Base-by-base conservation (phyloP, 1,140 invertebrate species). In the Solen grandis region DNA sequence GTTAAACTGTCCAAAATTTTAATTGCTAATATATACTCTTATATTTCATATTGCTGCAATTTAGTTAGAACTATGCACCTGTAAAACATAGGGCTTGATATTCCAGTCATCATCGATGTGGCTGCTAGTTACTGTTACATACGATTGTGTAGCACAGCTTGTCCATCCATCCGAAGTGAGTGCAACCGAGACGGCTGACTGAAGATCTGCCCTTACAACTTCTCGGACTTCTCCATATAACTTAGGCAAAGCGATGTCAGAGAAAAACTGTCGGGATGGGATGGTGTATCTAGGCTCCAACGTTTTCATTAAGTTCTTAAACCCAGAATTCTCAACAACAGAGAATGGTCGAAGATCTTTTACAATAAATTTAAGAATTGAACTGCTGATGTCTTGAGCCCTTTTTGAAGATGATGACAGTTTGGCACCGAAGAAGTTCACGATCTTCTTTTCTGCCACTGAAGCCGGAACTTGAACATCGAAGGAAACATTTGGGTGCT, bases 301-400 rank as follows among this genome's bases (percentile, higher is more conserved):
- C 46, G 33, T 16, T 29, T n/a, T 25, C 35, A 75, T 16, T 16
- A 75, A 33, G 14, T 62, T 36, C 22, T 50, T 38, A n/a, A 72
- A 72, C 4, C 5, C 69, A n/a, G 22, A 25, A 25, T 36, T 59
- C 4, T 57, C 52, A 19, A 70, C 68, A 2, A 27, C 46, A 25
- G 16, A 22, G 46, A 70, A 33, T 33, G 68, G 68, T 33, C 68
- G 5, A 31, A 70, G 33, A 36, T 70, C 50, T 27, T 54, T 19
- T 5, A 75, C 36, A n/a, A 75, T 59, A 50, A 63, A 75, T 35
- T 41, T 63, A 46, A 38, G 16, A 62, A 75, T 62, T 41, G n/a
- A 19, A 27, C 38, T 2, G 4, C 57, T 75, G 22, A 75, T 75
- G 22, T 16, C 22, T 41, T 27, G 41, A n/a, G 59, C 57, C 19